These are phyloP conservation scores for Anniella stebbinsi DNA, from an alignment of 2,797 vertebrate species.

Conservation along the genomic window DNA sequence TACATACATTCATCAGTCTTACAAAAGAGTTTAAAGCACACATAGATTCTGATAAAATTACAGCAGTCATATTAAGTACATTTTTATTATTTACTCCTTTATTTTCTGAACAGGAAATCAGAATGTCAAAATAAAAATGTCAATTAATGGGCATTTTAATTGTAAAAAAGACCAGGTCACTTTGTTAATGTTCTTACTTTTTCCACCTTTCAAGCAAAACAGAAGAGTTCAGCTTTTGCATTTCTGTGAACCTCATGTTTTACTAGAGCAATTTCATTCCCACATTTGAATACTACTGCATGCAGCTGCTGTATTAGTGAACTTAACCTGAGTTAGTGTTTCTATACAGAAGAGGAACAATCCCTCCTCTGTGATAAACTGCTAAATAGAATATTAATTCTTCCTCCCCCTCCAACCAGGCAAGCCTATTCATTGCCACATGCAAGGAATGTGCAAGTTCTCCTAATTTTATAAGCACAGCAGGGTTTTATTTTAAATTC, in stretches of 20 bases:
- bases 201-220: slow-evolving; percentile 35
- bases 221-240: not conserved
- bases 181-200: not conserved
- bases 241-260: slow-evolving; percentile 34
- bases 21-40: slow-evolving; percentile 68
- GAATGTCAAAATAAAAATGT: slow-evolving; percentile 54
- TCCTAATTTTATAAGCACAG: not conserved
- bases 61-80: slow-evolving; percentile 61
- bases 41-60: slow-evolving; percentile 56
- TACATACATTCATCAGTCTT: slow-evolving; percentile 82
- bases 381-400: no score
- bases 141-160: slow-evolving; percentile 58
- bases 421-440: not conserved
- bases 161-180: slow-evolving; percentile 36
- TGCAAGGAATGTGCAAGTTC: not conserved
- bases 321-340: slow-evolving; percentile 28
- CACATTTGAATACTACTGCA: slow-evolving; percentile 39
- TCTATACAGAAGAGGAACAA: not conserved
- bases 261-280: slow-evolving; percentile 13
- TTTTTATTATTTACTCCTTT: slow-evolving; percentile 54
- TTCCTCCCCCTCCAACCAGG: not conserved
- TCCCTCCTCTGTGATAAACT: slow-evolving; percentile 1
- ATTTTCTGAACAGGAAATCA: slow-evolving; percentile 50
- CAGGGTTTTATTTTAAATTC: not conserved
- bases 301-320: slow-evolving; percentile 30